Percentiles rank a stretch among this genome's conserved stretches.
Evolutionary conservation across 1,140 invertebrate species (phyloP).

Genomic region (Listronotus oregonensis): DNA sequence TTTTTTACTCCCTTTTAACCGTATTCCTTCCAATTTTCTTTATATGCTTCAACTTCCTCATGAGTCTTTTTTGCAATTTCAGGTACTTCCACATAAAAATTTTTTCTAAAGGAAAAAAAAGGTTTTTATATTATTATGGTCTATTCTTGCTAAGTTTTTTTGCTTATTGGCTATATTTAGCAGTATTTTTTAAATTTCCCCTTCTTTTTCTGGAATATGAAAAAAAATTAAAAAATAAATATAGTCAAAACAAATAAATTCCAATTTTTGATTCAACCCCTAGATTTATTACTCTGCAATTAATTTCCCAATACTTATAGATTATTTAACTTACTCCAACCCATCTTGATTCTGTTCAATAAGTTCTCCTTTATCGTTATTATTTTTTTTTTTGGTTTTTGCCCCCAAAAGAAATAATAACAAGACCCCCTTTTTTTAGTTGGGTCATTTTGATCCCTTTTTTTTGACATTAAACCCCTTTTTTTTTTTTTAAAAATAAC

Average conservation of each 20-base stretch:
- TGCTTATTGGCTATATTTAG: constrained; percentile 86
- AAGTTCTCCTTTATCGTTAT: constrained; percentile 83
- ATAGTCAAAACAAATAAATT: no score
- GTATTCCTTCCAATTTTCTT: constrained; percentile 82
- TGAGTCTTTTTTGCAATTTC: constrained; percentile 86
- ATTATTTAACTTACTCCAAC: constrained; percentile 69
- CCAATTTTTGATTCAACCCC: not conserved
- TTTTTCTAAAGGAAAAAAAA: constrained; percentile 90
- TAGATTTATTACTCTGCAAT: not conserved
- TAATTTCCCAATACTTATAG: not conserved
- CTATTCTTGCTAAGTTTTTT: constrained; percentile 86
- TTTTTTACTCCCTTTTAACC: constrained; percentile 69
- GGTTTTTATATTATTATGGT: constrained; percentile 81
- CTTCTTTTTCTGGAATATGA: constrained; percentile 93
- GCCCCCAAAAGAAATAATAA: constrained; percentile 90
- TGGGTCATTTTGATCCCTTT: constrained; percentile 49
- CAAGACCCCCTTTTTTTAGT: constrained; percentile 63
- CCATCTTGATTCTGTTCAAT: constrained; percentile 98
- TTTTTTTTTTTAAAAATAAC: constrained; percentile 91
- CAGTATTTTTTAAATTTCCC: constrained; percentile 90
- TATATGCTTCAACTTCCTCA: constrained; percentile 86
- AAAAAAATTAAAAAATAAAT: not conserved
- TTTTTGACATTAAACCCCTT: constrained; percentile 74
- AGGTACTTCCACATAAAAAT: constrained; percentile 92
- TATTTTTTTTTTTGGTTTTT: constrained; percentile 84